Percentiles rank a stretch among this genome's conserved stretches.
These are phyloP conservation scores for Drosophila gunungcola DNA, from an alignment of 1,140 invertebrate genomes.

Conservation along the genomic window DNA sequence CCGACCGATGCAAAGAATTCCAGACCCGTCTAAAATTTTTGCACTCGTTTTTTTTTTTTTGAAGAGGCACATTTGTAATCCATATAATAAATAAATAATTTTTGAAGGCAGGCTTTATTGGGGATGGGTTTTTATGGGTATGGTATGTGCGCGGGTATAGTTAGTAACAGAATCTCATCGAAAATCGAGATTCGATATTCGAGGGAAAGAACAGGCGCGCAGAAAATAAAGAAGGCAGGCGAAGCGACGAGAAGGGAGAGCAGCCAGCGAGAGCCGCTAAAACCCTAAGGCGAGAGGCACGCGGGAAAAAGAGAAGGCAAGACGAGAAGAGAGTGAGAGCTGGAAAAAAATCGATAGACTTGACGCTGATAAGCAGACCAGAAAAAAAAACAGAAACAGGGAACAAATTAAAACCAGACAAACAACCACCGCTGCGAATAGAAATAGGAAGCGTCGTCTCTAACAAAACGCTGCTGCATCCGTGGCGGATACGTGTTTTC, in stretches of 20 bases:
- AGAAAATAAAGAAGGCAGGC: conserved; percentile 40
- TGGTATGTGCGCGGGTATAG: conserved; percentile 16
- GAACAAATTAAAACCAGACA: conserved; percentile 29
- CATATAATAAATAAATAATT: conserved; percentile 80
- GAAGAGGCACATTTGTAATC: conserved; percentile 63
- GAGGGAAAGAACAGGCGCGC: conserved; percentile 84
- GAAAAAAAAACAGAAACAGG: conserved; percentile 10
- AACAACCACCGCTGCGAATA: conserved; percentile 48
- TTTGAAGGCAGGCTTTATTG: conserved; percentile 27
- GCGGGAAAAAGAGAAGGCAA: conserved; percentile 4
- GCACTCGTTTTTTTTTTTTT: conserved; percentile 29
- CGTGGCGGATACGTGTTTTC: conserved; percentile 33
- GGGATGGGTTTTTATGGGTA: conserved; percentile 29
- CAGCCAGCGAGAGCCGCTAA: background rate
- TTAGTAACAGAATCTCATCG: conserved; percentile 83
- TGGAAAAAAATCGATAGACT: conserved; percentile 68
- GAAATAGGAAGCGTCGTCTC: conserved; percentile 33
- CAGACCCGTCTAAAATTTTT: conserved; percentile 49
- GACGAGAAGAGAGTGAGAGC: conserved; percentile 4
- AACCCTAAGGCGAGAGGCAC: background rate
- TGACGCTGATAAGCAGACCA: conserved; percentile 41
- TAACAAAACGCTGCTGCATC: conserved; percentile 18
- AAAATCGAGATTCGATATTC: conserved; percentile 85
- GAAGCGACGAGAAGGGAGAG: conserved; percentile 5
- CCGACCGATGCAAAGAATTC: conserved; percentile 46